Base-by-base conservation (phyloP, 2,113 vertebrate species). In the Catagonus wagneri region DNA sequence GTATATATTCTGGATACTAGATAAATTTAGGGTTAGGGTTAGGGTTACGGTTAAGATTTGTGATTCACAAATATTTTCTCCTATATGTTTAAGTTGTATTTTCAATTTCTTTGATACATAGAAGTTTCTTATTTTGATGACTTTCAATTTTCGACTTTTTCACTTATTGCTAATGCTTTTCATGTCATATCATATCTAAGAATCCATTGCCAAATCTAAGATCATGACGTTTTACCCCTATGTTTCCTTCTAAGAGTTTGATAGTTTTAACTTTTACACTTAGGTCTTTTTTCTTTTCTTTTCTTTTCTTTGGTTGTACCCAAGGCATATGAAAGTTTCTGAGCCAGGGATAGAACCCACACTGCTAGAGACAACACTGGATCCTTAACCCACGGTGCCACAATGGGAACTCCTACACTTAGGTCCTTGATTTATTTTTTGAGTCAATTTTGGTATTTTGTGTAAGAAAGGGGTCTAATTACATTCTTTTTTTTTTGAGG, bases 11-110 rank as follows among this genome's bases (percentile, higher is more conserved):
- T 63, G 29, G 58, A 89, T 52, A 75, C 56, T 63, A 63, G 58
- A 75, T 14, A n/a, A n/a, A n/a, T n/a, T n/a, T n/a, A n/a, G n/a
- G n/a, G n/a, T n/a, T n/a, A n/a, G n/a, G n/a, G n/a, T n/a, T n/a
- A n/a, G n/a, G n/a, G n/a, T n/a, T n/a, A 32, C 71, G 22, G 74
- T 22, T 61, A 44, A 87, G 36, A 75, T 50, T 63, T 61, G 75
- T 75, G 85, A 63, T n/a, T 61, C 86, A 75, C 29, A 89, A 63
- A 63, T 63, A 61, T 61, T 88, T 88, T 75, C 56, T n/a, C 72
- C 36, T 19, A 63, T 89, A 36, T 89, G 39, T n/a, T n/a, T 61
- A 75, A 58, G 8, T 12, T 50, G 14, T 75, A 75, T 88, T 63
- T 89, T 89, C 20, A 63, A n/a, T 74, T 63, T 76, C 29, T 65